Evolutionary conservation across 2,113 vertebrate genomes (phyloP).

Genomic region (Synodontis membranacea): DNA sequence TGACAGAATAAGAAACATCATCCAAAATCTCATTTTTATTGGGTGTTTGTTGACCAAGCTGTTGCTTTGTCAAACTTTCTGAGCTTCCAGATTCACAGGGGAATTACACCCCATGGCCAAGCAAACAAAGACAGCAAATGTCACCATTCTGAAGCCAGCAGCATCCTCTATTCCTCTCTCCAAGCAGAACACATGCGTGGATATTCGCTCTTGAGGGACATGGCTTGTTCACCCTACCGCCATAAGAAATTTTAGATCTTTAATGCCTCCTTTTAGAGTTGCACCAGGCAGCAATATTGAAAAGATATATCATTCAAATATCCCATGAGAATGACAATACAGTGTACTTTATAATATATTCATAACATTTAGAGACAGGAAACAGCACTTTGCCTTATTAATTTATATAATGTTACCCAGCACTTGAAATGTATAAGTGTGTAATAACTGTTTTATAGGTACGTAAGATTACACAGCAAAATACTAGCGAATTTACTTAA

Average conservation of each 20-base stretch:
- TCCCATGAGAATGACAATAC: not conserved
- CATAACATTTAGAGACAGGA: no score
- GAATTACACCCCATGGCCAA: constrained; percentile 31
- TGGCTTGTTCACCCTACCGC: not conserved
- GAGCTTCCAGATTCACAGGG: constrained; percentile 2
- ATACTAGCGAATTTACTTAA: no score
- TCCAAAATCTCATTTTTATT: constrained; percentile 3
- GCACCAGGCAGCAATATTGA: no score
- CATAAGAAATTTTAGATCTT: constrained; percentile 7
- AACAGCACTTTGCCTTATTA: no score
- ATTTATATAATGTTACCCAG: no score
- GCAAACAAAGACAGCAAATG: constrained; percentile 41
- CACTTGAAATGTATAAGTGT: not conserved
- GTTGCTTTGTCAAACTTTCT: not conserved
- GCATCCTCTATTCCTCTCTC: not conserved
- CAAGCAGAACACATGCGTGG: constrained; percentile 1
- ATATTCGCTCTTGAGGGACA: constrained; percentile 9
- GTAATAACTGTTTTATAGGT: not conserved
- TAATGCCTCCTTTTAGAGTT: not conserved
- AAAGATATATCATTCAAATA: not conserved
- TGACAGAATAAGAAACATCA: not conserved
- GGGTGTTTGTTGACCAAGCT: constrained; percentile 17
- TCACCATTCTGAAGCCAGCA: constrained; percentile 9
- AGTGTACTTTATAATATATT: no score
- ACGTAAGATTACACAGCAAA: not conserved